A percentile compares a stretch with the other conserved stretches of the same genome.
Evolutionary conservation across 2,797 vertebrate genomes (phyloP).

Genomic region (Kryptolebias ocellatus): DNA sequence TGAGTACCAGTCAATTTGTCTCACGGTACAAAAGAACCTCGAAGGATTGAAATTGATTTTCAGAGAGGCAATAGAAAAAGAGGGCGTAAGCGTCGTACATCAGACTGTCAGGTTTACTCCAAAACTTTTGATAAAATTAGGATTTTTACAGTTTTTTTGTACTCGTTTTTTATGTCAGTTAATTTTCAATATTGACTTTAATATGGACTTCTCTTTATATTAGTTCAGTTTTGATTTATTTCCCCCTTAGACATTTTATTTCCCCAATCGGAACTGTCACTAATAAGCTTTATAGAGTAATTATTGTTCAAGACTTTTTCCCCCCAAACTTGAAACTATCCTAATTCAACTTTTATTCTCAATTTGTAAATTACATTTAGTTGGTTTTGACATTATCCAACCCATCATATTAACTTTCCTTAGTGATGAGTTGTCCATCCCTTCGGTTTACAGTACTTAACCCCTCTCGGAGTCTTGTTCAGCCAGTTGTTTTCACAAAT

Average conservation of each 20-base stretch:
- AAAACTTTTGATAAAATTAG: not conserved
- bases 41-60: constrained; percentile 38
- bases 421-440: not conserved
- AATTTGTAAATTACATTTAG: not conserved
- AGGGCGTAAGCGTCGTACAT: not conserved
- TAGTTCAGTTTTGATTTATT: no score
- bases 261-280: no score
- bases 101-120: not conserved
- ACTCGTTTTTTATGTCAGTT: not conserved
- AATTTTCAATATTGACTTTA: no score
- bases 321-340: no score
- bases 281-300: no score
- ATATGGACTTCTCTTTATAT: no score
- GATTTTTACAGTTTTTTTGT: not conserved
- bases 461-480: not conserved
- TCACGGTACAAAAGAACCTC: constrained; percentile 34
- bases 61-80: constrained; percentile 5
- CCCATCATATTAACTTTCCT: not conserved
- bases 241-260: no score
- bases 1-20: constrained; percentile 40
- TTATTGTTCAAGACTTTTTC: no score
- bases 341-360: no score
- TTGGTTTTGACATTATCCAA: not conserved
- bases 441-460: not conserved
- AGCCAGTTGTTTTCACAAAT: not conserved